Evolutionary conservation across 2,888 invertebrate genomes (phyloP), one percentile per base, ranked within the genome.

Genomic region (Diloba caeruleocephala): DNA sequence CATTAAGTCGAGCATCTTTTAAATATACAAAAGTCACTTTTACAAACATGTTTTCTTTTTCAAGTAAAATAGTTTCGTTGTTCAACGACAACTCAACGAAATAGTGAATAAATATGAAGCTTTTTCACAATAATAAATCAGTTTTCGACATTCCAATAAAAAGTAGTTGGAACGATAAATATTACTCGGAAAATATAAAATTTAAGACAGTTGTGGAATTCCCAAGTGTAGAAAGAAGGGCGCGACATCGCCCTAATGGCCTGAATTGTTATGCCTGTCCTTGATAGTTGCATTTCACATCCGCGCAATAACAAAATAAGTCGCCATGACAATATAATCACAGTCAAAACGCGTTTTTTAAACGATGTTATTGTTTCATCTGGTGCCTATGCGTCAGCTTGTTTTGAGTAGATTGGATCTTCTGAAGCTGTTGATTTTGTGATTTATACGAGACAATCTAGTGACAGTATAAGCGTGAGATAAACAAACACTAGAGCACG

Each of bases 241-340:
- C 46, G 26, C 38, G 61, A 31, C 33, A 37, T 17, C n/a, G 33
- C 29, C 42, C 10, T 53, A 31, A 60, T 53, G 46, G 31, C 38
- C 6, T 13, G 3, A 29, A 31, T 48, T 42, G 21, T 46, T 19
- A 48, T 26, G 3, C 14, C 46, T 28, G 43, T 10, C 61, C 61
- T 60, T 61, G 61, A 7, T 9, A 14, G 5, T 43, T 61, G 54
- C 59, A 60, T 28, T 43, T 21, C n/a, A n/a, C n/a, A n/a, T n/a
- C n/a, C n/a, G n/a, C n/a, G n/a, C n/a, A n/a, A n/a, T n/a, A n/a
- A n/a, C n/a, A n/a, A n/a, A n/a, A n/a, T n/a, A n/a, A n/a, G n/a
- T n/a, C n/a, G n/a, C n/a, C n/a, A n/a, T n/a, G n/a, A n/a, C n/a
- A n/a, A n/a, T n/a, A n/a, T n/a, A n/a, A n/a, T n/a, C n/a, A n/a